These are phyloP conservation scores for Rhinolophus sinicus DNA, from an alignment of 2,113 vertebrate genomes.

Conservation along the genomic window DNA sequence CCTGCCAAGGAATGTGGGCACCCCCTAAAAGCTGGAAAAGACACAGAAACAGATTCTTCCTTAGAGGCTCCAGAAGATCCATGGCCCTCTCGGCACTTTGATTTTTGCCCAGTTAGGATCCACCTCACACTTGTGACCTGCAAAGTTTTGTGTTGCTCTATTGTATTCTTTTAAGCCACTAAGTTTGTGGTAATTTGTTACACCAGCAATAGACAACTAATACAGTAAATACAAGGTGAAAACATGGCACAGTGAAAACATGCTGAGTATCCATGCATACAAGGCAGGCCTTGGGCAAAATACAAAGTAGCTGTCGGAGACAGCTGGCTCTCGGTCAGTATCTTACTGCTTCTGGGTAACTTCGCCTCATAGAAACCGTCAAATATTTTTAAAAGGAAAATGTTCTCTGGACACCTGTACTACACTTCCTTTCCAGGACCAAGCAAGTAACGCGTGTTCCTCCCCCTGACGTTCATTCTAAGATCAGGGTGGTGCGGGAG, in stretches of 20 bases:
- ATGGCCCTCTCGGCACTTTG: background rate
- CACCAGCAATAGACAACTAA: background rate
- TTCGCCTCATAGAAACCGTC: background rate
- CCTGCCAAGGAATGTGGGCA: background rate
- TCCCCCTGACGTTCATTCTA: background rate
- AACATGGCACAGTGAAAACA: background rate
- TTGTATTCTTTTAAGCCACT: background rate
- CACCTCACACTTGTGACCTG: background rate
- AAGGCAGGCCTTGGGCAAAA: background rate
- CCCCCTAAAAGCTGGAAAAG: background rate
- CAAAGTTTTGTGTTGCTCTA: background rate
- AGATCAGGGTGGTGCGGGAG: background rate
- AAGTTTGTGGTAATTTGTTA: slow-evolving; percentile 5
- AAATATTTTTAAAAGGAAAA: background rate
- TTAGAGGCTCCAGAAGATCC: background rate
- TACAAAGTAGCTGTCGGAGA: background rate
- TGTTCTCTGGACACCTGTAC: background rate
- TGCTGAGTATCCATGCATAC: background rate
- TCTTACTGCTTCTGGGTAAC: background rate
- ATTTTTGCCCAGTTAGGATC: background rate
- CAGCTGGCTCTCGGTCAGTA: background rate
- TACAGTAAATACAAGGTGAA: background rate
- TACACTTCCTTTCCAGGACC: background rate
- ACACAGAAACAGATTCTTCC: background rate
- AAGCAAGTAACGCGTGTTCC: background rate